Conservation (phyloP, 2,888 invertebrate species). For the Habroteleia sp. region DNA sequence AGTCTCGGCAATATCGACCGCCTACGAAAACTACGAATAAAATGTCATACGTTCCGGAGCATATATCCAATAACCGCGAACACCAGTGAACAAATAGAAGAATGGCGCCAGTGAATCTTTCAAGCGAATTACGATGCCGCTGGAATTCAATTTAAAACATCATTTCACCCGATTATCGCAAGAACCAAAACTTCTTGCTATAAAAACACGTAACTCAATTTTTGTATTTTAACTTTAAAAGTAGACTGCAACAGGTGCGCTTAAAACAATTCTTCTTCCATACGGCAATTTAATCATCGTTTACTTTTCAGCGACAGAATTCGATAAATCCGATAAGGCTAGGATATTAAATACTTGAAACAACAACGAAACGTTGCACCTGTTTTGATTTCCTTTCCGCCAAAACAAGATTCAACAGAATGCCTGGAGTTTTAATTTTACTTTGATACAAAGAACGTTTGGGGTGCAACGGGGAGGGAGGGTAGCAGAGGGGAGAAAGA, state of each 20-base stretch:
- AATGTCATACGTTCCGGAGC: constrained; percentile 37
- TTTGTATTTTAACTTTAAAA: neutral
- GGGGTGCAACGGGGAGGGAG: too few species aligned
- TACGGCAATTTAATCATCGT: too few species aligned
- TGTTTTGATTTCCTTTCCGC: too few species aligned
- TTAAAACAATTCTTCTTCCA: neutral
- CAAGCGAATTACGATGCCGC: constrained; percentile 18
- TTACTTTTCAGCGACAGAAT: too few species aligned
- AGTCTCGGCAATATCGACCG: constrained; percentile 38
- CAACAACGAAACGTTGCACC: too few species aligned
- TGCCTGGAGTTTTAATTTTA: too few species aligned
- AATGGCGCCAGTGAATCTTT: constrained; percentile 8
- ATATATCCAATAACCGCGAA: constrained; percentile 40
- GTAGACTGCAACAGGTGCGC: neutral
- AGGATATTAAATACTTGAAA: too few species aligned
- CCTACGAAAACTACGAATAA: constrained; percentile 43
- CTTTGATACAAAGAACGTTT: too few species aligned
- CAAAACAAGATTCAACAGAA: too few species aligned
- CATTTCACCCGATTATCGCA: constrained; percentile 28
- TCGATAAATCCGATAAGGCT: too few species aligned
- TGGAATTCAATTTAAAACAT: constrained; percentile 26
- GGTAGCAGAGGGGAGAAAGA: too few species aligned
- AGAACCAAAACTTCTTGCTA: constrained; percentile 1
- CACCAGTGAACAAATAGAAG: constrained; percentile 17
- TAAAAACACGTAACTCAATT: neutral